These are phyloP conservation scores for Rhadina sibilatrix DNA, from an alignment of 2,113 vertebrate species.

Conservation along the genomic window DNA sequence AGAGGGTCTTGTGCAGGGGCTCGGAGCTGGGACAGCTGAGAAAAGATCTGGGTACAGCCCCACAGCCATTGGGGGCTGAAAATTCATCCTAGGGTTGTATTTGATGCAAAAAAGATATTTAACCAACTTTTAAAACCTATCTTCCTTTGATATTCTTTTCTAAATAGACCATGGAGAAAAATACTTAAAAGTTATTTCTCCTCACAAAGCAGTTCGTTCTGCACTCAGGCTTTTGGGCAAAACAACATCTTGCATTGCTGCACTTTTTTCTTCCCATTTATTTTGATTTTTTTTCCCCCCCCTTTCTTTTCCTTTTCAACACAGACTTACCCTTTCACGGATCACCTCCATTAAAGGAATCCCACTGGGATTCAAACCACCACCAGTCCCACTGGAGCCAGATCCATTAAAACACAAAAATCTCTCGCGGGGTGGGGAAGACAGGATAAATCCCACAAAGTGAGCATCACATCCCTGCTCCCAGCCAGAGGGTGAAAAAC, in stretches of 20 bases:
- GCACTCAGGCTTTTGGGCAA: not conserved
- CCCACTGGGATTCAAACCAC: not conserved
- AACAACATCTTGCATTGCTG: not conserved
- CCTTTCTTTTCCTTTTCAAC: not conserved
- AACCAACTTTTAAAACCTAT: not conserved
- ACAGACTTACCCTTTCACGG: not conserved
- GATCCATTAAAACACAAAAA: not conserved
- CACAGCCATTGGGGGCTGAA: not conserved
- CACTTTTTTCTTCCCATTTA: not conserved
- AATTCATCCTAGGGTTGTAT: not conserved
- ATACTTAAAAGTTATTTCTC: not conserved
- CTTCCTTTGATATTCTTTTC: not conserved
- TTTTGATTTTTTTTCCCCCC: not conserved
- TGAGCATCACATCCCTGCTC: not conserved
- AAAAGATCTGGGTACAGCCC: not conserved
- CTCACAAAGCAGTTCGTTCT: not conserved
- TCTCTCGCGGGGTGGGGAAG: not conserved
- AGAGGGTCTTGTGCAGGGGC: not conserved
- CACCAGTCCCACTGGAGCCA: not conserved
- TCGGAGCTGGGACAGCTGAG: not conserved
- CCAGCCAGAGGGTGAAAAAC: not conserved
- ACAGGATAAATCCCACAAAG: fast-evolving
- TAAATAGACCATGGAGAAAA: not conserved
- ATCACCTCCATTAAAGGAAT: not conserved
- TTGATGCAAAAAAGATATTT: not conserved